Percentiles rank a stretch among this genome's conserved stretches.
phyloP scores from a whole-genome alignment of 2,113 vertebrate species.

The Grantiella picta region DNA sequence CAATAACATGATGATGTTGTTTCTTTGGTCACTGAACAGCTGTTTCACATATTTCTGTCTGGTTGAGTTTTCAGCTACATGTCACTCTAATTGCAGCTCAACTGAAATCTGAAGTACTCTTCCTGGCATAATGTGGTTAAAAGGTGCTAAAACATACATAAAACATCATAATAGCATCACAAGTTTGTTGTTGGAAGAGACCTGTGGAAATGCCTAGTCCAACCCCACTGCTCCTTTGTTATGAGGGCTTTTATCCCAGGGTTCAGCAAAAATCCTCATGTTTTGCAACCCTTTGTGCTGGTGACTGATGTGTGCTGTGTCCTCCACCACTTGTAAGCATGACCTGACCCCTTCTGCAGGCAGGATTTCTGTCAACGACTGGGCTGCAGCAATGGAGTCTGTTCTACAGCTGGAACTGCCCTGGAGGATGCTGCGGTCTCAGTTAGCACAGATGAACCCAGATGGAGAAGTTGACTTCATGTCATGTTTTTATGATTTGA shows the following conservation, averaged over 20 bases:
- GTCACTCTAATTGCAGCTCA: neutral
- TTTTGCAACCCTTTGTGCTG: neutral
- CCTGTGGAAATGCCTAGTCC: neutral
- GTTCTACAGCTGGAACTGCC: slow-evolving; percentile 86
- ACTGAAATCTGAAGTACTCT: neutral
- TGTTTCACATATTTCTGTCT: neutral
- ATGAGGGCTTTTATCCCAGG: neutral
- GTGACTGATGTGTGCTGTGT: neutral
- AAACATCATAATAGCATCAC: neutral
- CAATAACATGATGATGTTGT: neutral
- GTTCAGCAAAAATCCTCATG: neutral
- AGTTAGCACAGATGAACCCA: slow-evolving; percentile 67
- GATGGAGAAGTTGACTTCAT: slow-evolving; percentile 83
- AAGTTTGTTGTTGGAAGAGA: neutral
- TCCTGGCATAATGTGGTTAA: neutral
- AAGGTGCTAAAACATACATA: neutral
- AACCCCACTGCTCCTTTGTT: neutral
- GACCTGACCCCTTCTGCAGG: slow-evolving; percentile 70
- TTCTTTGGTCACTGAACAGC: neutral
- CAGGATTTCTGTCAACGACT: slow-evolving; percentile 80
- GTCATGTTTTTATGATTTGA: slow-evolving; percentile 87
- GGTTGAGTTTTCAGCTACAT: neutral
- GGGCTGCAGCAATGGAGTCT: slow-evolving; percentile 83
- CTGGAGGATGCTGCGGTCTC: slow-evolving; percentile 86
- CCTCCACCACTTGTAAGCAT: neutral